Base-by-base conservation (phyloP, 2,888 invertebrate species). In the Automeris io region DNA sequence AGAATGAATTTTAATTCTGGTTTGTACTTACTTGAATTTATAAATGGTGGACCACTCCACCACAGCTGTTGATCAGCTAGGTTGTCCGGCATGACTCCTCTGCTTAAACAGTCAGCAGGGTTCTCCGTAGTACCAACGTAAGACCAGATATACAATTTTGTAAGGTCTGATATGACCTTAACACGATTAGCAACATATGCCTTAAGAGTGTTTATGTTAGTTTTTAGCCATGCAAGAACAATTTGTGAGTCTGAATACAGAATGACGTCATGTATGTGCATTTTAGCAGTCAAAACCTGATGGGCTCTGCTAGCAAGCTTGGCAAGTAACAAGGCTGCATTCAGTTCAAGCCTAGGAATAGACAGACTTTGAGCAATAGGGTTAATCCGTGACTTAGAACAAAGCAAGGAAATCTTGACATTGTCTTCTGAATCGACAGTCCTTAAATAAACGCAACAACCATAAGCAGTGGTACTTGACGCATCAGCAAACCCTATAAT, bases 161-260 rank as follows among this genome's bases (percentile, higher is more conserved):
- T 23, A n/a, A 23, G 9, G 1, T 23, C 23, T 23, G 23, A 23
- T 8, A 51, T 47, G 6, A 29, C 25, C n/a, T 35, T 38, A 12
- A 55, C 47, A 31, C 49, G 46, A 24, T 50, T 50, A 5, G 45
- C 41, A 5, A 47, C 49, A 39, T 51, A 49, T 11, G 44, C 36
- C n/a, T 42, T 36, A 1, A 50, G 32, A 6, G 37, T 46, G 8
- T 11, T 23, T 8, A 34, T 12, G 2, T 47, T 35, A 7, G 37
- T 46, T 6, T 37, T 31, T 2, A 51, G n/a, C 11, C 19, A 19
- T 19, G 19, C 19, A 19, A 19, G 19, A 19, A 19, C 19, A 19
- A 19, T 19, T 6, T 19, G 19, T 19, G 19, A 19, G 19, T 19
- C 19, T 3, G 19, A 19, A 19, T 19, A 19, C 4, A 19, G 19